phyloP scores from a whole-genome alignment of 2,113 vertebrate species.

The Oryzias curvinotus region DNA sequence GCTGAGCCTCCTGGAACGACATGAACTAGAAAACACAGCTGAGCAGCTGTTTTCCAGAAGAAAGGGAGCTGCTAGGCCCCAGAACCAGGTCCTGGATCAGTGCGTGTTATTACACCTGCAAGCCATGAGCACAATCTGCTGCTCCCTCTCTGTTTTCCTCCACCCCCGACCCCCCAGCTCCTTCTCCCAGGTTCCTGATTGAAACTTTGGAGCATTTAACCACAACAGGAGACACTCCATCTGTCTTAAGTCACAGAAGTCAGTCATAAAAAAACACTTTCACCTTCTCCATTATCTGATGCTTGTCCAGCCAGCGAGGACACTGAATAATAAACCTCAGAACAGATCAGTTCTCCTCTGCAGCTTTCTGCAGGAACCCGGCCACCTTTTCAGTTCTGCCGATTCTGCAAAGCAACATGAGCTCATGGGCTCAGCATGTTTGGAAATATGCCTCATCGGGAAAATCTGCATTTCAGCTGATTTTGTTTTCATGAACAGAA shows the following conservation, averaged over 20 bases:
- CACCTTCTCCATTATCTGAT: background rate
- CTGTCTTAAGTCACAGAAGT: too few species aligned
- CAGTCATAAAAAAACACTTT: background rate
- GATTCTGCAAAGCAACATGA: constrained; percentile 4
- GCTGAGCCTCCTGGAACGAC: constrained; percentile 17
- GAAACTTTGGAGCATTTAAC: background rate
- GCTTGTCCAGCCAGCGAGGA: constrained; percentile 38
- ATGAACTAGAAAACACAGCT: constrained; percentile 10
- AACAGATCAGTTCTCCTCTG: constrained; percentile 37
- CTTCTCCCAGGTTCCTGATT: background rate
- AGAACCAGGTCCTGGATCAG: constrained; percentile 33
- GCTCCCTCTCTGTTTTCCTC: constrained; percentile 1
- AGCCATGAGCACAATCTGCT: constrained; percentile 51
- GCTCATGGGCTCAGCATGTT: constrained; percentile 11
- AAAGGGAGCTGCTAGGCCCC: constrained; percentile 22
- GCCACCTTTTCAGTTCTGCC: constrained; percentile 8
- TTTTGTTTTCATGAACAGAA: too few species aligned
- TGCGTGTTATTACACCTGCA: constrained; percentile 70
- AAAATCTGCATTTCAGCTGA: background rate
- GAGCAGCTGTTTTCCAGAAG: constrained; percentile 30
- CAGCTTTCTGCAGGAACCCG: background rate
- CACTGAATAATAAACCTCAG: constrained; percentile 50
- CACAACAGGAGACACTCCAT: too few species aligned
- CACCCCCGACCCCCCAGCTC: background rate
- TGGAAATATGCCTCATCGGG: constrained; percentile 13